Evolutionary conservation across 2,113 vertebrate species (phyloP), one percentile per base, ranked within the genome.

Genomic region (Symphodus melops): DNA sequence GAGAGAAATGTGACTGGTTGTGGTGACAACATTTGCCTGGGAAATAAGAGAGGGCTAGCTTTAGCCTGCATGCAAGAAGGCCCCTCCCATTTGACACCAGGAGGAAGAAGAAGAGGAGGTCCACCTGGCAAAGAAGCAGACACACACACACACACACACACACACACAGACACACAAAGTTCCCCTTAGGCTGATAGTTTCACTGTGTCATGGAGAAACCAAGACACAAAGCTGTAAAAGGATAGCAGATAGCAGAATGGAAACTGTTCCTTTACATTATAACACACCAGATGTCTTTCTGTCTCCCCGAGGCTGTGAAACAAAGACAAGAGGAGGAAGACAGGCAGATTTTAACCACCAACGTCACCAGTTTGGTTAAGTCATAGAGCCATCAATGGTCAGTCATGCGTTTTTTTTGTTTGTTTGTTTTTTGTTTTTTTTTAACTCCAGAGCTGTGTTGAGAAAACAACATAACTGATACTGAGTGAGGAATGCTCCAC

Each of bases 21-120:
- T 89, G 88, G 90, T 87, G 82, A 91, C 85, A 90, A 60, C 75
- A 93, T 93, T 93, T 93, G 91, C 84, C 81, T 89, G 91, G 89
- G 90, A 93, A 93, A 93, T 93, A 75, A 93, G 91, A 84, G 61
- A 20, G 85, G 89, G 79, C 81, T 82, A 44, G 77, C 66, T 81
- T 83, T 63, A 37, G 62, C 58, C 82, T 79, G 67, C 81, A 41
- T 64, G 59, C 65, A 68, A 52, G 72, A 39, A 82, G 81, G 89
- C 92, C 74, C 91, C 93, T 84, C 93, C 94, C 93, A 86, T 61
- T 37, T 89, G 89, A 90, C 89, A 88, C 81, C 68, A 71, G 57
- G 77, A 92, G 62, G 48, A 51, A 77, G 86, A 87, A 48, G 46
- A 46, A 76, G 82, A 86, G 85, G 86, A 87, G 72, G 82, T 88